Base-by-base conservation (phyloP, 35 echinoderm and acorn worm species). In the Apostichopus parvimensis region DNA sequence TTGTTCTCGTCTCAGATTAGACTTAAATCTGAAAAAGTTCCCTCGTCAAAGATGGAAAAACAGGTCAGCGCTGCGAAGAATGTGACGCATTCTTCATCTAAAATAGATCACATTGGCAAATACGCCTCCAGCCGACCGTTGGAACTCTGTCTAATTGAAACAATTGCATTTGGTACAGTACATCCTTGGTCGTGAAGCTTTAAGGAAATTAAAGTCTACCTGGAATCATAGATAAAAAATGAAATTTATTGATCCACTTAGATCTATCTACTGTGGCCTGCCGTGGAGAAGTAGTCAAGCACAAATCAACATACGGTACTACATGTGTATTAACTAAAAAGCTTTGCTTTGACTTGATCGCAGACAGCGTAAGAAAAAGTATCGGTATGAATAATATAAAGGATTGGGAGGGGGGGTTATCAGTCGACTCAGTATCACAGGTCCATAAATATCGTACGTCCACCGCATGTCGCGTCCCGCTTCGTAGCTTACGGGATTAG, bases 191-290 rank as follows among this genome's bases (percentile, higher is more conserved):
- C 45, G 45, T 11, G 53, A 82, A 45, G 11, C 79, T 56, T 54
- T 54, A 55, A 82, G 79, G 79, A 56, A 82, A 82, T 55, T 82
- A 56, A 56, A 82, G 26, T 56, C 8, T 56, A 82, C 79, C 79
- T 82, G 79, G 12, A 56, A 82, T 82, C 79, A 82, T 54, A 82
- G 55, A 82, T 82, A 20, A n/a, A 82, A 82, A 55, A 17, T 82
- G 79, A 56, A 82, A 82, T 56, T 56, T 56, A 82, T 82, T 82
- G 79, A 82, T 82, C 79, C 45, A 82, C 10, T 56, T 82, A 56
- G 13, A 18, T 68, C 64, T 45, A 45, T 68, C 64, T 45, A 45
- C 34, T 45, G 34, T 13, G 0, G 64, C 13, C 9, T 68, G 64
- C 64, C 18, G 64, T 68, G 64, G 34, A 68, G 11, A 68, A 68